Evolutionary conservation across 2,888 invertebrate species (phyloP), one percentile per base, ranked within the genome.

Genomic region (Idaea biselata): DNA sequence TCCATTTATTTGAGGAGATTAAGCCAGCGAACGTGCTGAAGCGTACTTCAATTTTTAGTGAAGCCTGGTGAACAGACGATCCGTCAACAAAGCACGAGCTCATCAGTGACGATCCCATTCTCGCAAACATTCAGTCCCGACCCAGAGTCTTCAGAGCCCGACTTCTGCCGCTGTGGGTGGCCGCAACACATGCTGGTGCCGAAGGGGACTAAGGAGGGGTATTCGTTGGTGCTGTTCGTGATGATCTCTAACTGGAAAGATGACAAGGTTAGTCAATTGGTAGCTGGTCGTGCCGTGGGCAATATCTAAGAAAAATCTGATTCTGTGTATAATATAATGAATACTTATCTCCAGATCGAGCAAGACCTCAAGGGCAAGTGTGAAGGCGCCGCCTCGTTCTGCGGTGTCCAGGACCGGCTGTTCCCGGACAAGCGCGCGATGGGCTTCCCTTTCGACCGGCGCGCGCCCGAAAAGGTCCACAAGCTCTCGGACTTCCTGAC

Each of bases 131-230:
- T 97, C 95, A 94, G 96, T 14, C 94, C 95, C 80, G 93, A 93
- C 57, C 73, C 86, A 0, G 86, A 90, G 1, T 86, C 93, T 0
- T 88, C 88, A 0, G 90, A 93, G 71, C 96, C 96, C 88, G 95
- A 96, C 87, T 96, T 96, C 93, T 97, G 97, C 88, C 97, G 97
- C 66, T 97, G 97, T 76, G 97, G 97, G 60, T 97, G 97, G 97
- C 97, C 97, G 0, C 95, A 96, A 66, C 97, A 97, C 83, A 94
- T 97, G 94, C 93, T 97, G 6, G 72, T 96, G 53, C 96, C 97
- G 0, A 96, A 94, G 84, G 97, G 97, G 4, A 95, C 83, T 5
- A 77, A 92, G 0, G 90, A 93, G 64, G 97, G 97, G 0, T 94
- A 93, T 84, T 86, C 91, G 0, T 94, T 95, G 77, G 94, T 96